A percentile compares a stretch with the other conserved stretches of the same genome.
Conservation (phyloP, 2,888 invertebrate genomes). For the Polydrusus cervinus region DNA sequence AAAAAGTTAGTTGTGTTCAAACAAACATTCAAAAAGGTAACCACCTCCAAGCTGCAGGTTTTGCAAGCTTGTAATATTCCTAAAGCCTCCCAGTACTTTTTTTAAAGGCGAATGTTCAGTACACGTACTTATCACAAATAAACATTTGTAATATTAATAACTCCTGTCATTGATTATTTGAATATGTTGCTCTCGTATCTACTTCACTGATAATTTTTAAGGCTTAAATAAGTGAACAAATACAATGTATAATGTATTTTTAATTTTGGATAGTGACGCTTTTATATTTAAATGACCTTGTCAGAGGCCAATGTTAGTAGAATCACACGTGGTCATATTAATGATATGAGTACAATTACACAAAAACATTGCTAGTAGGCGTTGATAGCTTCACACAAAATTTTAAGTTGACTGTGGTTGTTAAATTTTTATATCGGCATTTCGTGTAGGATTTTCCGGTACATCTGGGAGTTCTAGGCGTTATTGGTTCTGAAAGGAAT, state of each 20-base stretch:
- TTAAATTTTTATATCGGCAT: too few relatives aligned
- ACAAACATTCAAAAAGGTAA: too few relatives aligned
- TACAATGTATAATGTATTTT: constrained; percentile 17
- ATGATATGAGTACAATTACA: constrained; percentile 17
- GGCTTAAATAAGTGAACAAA: constrained; percentile 21
- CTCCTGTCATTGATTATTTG: not conserved
- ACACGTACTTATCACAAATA: not conserved
- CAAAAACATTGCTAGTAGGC: constrained; percentile 12
- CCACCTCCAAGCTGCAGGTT: too few relatives aligned
- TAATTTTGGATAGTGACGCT: constrained; percentile 26
- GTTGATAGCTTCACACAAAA: not conserved
- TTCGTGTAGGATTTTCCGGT: too few relatives aligned
- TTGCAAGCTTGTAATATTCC: too few relatives aligned
- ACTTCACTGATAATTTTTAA: constrained; percentile 18
- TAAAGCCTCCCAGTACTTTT: too few relatives aligned
- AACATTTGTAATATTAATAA: not conserved
- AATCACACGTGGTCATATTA: constrained; percentile 19
- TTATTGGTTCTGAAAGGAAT: too few relatives aligned
- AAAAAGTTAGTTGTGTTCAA: too few relatives aligned
- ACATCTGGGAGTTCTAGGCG: too few relatives aligned
- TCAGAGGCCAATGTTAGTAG: constrained; percentile 19
- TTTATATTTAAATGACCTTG: constrained; percentile 28
- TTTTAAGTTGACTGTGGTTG: not conserved
- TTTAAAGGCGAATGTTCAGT: too few relatives aligned
- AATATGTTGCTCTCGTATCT: not conserved